These are phyloP conservation scores for Megalops cyprinoides DNA, from an alignment of 2,797 vertebrate genomes.

Conservation along the genomic window DNA sequence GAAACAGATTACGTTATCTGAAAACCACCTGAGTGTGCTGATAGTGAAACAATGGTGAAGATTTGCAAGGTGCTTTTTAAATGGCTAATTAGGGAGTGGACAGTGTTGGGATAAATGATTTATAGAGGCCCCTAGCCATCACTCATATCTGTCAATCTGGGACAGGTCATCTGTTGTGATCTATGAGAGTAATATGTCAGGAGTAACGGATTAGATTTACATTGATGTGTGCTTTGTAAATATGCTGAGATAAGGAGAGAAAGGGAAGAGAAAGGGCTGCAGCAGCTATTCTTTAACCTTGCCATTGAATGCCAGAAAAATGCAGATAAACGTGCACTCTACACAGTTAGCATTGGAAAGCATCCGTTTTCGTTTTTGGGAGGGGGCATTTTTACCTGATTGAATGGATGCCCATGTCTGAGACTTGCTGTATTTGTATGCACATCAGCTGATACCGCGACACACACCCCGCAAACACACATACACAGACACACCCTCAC, in stretches of 20 bases:
- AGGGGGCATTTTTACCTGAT: background rate
- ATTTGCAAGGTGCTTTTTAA: constrained; percentile 27
- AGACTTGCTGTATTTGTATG: background rate
- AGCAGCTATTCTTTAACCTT: constrained; percentile 15
- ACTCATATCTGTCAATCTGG: constrained; percentile 53
- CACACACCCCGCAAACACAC: background rate
- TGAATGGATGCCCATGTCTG: background rate
- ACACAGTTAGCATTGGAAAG: background rate
- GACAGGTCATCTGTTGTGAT: constrained; percentile 64
- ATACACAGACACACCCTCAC: too few species aligned
- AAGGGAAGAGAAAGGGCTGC: constrained; percentile 58
- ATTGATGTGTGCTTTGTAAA: constrained; percentile 58
- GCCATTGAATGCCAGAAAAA: background rate
- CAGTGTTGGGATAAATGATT: constrained; percentile 66
- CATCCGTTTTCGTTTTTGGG: background rate
- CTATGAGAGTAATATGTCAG: constrained; percentile 69
- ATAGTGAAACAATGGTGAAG: constrained; percentile 9
- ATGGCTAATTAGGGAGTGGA: constrained; percentile 55
- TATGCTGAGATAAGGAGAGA: constrained; percentile 55
- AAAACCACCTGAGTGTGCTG: background rate
- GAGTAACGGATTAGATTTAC: constrained; percentile 59
- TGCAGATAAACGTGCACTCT: constrained; percentile 7
- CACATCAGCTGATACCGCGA: background rate
- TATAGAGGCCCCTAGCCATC: constrained; percentile 63
- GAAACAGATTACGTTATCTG: background rate